These are phyloP conservation scores for Phrynocephalus versicolor DNA, from an alignment of 2,113 vertebrate species.

Conservation along the genomic window DNA sequence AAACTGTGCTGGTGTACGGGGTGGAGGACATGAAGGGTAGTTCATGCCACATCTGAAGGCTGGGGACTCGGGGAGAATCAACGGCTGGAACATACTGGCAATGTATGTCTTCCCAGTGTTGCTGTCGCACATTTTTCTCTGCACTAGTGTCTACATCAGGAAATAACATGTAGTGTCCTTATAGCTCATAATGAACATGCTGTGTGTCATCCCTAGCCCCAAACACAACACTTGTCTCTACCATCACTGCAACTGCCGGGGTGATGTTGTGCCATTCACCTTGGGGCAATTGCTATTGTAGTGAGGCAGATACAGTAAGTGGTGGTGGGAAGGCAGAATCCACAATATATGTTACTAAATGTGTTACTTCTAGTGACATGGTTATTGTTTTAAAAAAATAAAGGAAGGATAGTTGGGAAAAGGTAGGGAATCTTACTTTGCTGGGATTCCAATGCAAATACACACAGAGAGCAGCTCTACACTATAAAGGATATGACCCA, in stretches of 20 bases:
- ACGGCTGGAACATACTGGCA: not conserved
- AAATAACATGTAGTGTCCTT: not conserved
- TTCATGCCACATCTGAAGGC: not conserved
- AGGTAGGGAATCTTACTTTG: no score
- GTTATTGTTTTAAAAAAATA: no score
- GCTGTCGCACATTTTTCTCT: rapidly evolving
- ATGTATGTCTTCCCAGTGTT: not conserved
- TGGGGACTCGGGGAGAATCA: no score
- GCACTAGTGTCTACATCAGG: not conserved
- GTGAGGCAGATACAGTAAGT: not conserved
- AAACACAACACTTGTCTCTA: not conserved
- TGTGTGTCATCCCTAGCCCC: not conserved
- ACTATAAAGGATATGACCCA: no score
- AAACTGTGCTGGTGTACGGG: not conserved
- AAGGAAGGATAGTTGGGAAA: no score
- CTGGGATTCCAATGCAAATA: no score
- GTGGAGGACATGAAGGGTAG: not conserved
- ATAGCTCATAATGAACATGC: not conserved
- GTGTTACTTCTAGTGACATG: no score
- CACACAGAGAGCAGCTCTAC: no score
- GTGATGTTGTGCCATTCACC: not conserved
- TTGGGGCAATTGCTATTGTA: not conserved
- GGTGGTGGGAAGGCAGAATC: no score
- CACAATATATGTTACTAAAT: no score
- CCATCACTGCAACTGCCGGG: not conserved